phyloP scores from a whole-genome alignment of 2,113 vertebrate species.

The Monopterus albus region DNA sequence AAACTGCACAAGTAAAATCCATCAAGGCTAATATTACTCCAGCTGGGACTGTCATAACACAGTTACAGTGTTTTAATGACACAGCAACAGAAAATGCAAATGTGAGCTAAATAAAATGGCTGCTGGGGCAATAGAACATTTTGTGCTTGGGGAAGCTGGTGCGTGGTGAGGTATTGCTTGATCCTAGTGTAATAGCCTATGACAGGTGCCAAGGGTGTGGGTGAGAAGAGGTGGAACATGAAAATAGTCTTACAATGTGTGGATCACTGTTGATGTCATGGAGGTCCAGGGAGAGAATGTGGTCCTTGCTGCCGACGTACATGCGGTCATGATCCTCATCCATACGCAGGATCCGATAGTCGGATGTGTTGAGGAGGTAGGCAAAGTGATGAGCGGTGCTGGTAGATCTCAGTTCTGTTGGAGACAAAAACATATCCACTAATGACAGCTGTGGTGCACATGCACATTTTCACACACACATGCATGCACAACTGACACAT shows the following conservation, averaged over 20 bases:
- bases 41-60: constrained; percentile 52
- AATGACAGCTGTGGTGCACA: constrained; percentile 46
- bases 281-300: constrained; percentile 95
- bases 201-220: neutral
- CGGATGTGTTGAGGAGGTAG: constrained; percentile 94
- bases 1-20: constrained; percentile 58
- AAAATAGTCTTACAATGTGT: constrained; percentile 89
- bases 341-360: constrained; percentile 96
- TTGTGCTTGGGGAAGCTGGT: constrained; percentile 1
- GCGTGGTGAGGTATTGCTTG: constrained; percentile 27
- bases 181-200: constrained; percentile 19
- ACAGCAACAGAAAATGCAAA: constrained; percentile 21
- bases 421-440: constrained; percentile 42
- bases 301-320: constrained; percentile 98
- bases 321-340: constrained; percentile 98
- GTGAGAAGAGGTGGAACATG: neutral
- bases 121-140: constrained; percentile 19
- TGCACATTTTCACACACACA: constrained; percentile 31
- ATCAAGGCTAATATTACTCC: constrained; percentile 60
- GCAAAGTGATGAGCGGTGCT: constrained; percentile 95
- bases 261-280: constrained; percentile 98
- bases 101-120: constrained; percentile 30
- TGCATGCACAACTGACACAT: constrained; percentile 50
- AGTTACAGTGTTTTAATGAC: constrained; percentile 59
- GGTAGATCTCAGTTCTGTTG: constrained; percentile 90